Evolutionary conservation across 1,140 invertebrate genomes (phyloP).

Genomic region (Brachionus sp.): DNA sequence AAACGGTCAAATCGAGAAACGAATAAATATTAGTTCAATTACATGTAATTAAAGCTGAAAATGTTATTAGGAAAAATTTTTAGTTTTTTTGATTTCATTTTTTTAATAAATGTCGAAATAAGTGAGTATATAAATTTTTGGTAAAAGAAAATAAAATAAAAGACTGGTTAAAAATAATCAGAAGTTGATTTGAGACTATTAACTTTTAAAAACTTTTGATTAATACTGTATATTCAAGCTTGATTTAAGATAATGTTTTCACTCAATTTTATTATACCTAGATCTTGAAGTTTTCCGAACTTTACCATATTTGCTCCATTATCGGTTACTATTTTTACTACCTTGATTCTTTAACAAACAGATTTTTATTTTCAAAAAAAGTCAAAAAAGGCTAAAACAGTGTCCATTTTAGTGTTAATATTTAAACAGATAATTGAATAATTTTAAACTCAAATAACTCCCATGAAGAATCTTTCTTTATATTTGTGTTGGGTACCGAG

Average conservation of each 20-base stretch:
- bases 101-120: too few species aligned
- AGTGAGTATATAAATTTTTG: too few species aligned
- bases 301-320: neutral
- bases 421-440: neutral
- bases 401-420: neutral
- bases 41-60: too few species aligned
- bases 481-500: too few species aligned
- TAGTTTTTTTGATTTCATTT: too few species aligned
- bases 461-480: neutral
- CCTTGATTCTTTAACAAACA: neutral
- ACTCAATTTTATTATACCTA: neutral
- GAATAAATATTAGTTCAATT: too few species aligned
- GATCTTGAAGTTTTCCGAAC: neutral
- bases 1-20: too few species aligned
- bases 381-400: neutral
- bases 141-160: too few species aligned
- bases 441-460: neutral
- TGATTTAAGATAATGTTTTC: neutral
- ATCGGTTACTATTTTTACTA: neutral
- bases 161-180: too few species aligned
- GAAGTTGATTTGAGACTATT: neutral
- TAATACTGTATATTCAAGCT: neutral
- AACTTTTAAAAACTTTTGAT: neutral
- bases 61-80: too few species aligned
- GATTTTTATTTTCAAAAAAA: neutral